Evolutionary conservation across 2,888 invertebrate genomes (phyloP), one percentile per base, ranked within the genome.

Genomic region (Blastobasis lacticolella): DNA sequence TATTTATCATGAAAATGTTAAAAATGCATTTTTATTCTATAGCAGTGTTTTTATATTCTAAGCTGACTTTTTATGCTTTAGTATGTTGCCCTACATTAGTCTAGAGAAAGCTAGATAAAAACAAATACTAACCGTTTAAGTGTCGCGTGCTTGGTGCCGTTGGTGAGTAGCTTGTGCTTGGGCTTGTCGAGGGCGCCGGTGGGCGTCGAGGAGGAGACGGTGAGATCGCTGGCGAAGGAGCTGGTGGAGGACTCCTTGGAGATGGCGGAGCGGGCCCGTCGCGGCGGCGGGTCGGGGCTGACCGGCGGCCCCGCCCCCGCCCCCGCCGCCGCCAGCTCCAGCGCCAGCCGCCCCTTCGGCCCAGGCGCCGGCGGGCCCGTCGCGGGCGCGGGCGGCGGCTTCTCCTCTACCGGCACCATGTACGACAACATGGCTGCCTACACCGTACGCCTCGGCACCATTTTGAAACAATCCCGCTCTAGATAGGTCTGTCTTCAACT

Each of bases 351-450:
- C 10, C 88, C 87, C 64, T 90, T 89, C 49, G 73, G 88, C 60
- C 79, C 90, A 75, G 67, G 91, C 61, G 91, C 90, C 52, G 93
- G 93, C 51, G 93, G 93, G 23, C 23, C 23, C 23, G 23, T 23
- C 49, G 73, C 88, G 60, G 79, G 90, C 75, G 66, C 91, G 61
- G 91, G 90, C 51, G 93, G 93, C 51, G 93, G 93, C 77, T 94
- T 94, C 75, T 94, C 93, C 70, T 93, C 94, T 69, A 92, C 91
- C 49, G 94, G 94, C 65, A 94, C 88, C 93, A 94, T 93, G 76
- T 94, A 94, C 62, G 94, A 94, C 87, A 94, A 88, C 94, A 94
- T 94, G 54, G 74, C 76, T 76, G 75, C 48, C 67, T 63, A 59
- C 36, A 55, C 51, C 51, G 49, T 56, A 47, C 45, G 52, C 53